Percentiles rank a stretch among this genome's conserved stretches.
phyloP scores from a whole-genome alignment of 2,797 vertebrate species.

The Chelonia mydas region DNA sequence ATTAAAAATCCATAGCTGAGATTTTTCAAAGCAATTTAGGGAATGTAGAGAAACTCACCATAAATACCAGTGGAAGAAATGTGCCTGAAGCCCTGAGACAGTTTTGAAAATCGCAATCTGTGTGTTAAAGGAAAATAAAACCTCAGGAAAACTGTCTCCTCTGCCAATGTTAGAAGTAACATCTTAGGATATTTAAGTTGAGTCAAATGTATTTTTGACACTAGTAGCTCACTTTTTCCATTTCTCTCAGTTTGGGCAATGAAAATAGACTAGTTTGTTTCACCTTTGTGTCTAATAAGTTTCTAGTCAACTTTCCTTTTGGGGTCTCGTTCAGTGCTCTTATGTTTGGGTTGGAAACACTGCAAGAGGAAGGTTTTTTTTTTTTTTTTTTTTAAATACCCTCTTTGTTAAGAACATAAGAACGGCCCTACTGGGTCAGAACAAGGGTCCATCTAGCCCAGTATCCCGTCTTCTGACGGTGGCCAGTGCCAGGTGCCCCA shows the following conservation, averaged over 20 bases:
- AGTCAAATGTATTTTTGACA: neutral
- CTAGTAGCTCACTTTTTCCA: neutral
- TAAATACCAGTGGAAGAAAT: neutral
- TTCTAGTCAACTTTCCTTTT: neutral
- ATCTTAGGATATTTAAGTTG: neutral
- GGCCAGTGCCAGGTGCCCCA: too few relatives aligned
- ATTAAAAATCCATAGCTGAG: neutral
- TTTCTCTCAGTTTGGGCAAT: neutral
- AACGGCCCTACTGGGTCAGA: too few relatives aligned
- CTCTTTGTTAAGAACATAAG: too few relatives aligned
- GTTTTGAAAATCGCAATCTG: neutral
- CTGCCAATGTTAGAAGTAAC: neutral
- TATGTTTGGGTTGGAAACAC: neutral
- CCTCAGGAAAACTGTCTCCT: neutral
- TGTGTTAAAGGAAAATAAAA: neutral
- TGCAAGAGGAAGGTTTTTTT: neutral
- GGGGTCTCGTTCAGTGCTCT: neutral
- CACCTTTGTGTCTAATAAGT: neutral
- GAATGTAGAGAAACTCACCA: neutral
- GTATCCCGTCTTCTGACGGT: too few relatives aligned
- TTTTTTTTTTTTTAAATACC: neutral
- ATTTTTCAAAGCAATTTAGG: neutral
- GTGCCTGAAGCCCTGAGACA: accelerated
- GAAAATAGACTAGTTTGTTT: neutral
- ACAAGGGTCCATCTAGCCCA: too few relatives aligned